Evolutionary conservation across 2,797 vertebrate genomes (phyloP), one percentile per base, ranked within the genome.

Genomic region (Petrocephalus schoutedeni): DNA sequence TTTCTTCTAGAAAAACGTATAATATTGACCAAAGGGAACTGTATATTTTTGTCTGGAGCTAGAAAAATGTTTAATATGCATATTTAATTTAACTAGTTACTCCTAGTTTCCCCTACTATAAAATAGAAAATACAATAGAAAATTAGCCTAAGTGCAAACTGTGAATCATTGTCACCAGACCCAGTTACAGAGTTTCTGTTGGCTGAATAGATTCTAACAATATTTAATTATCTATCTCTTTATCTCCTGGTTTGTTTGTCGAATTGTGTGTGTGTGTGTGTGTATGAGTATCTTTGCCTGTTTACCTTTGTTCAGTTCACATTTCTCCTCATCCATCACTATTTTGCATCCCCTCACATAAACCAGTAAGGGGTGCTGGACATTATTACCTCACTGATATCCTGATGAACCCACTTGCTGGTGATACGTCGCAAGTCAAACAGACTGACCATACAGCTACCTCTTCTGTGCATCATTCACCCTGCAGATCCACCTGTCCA

Each of bases 1-100:
- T 41, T 41, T 2, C 3, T 84, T 23, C 21, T 80, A 80, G 14
- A 36, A 45, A 36, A 45, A 49, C 61, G 1, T 82, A 12, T 82
- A 51, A 82, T 82, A 23, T 51, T 51, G 77, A 82, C 45, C 77
- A 82, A 82, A 82, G 77, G 8, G 45, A 82, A 82, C 51, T 82
- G 41, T 82, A 82, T 21, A 82, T 82, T 82, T 82, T 82, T 82
- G 45, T 82, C 19, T 82, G 45, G 49, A 82, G 7, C 14, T 82
- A 41, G 21, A 51, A 28, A 82, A 82, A 82, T 82, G 19, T 51
- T 51, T 10, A 45, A 80, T 80, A 45, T 45, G 12, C 36, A 82
- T 82, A 51, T 82, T 49, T 49, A 82, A 49, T 82, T 80, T 49
- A 82, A 82, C 9, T 82, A 49, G 36, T n/a, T 82, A 49, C 41